Base-by-base conservation (phyloP, 2,888 invertebrate genomes). In the Micropterix aruncella region DNA sequence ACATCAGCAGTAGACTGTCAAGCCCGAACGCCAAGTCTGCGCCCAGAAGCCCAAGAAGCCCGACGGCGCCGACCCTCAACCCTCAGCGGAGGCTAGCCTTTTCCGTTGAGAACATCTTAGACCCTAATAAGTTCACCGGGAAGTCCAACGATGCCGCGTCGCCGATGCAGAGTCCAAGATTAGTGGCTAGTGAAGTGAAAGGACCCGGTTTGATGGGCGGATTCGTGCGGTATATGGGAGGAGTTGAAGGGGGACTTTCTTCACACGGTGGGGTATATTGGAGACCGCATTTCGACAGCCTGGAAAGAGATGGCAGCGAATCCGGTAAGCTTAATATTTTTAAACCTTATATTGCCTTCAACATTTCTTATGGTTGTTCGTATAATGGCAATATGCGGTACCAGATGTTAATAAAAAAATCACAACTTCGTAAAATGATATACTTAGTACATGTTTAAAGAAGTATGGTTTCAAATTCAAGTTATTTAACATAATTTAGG, bases 51-150 rank as follows among this genome's bases (percentile, higher is more conserved):
- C 48, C 48, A 2, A 41, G 43, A 27, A 43, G 45, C 19, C 44
- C 44, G 3, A 27, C 40, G 17, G 44, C 43, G 7, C 47, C 46
- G 5, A 47, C 48, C 41, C 37, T 50, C 39, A 50, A 50, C 40
- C 49, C 45, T 16, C 48, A 51, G 38, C 47, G 50, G 37, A 44
- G 50, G 37, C 36, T 90, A 50, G 87, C 90, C 15, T 91, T 91
- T 65, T 89, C 89, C 3, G 91, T 91, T 16, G 90, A 91, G 66
- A 91, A 91, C 58, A 91, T 91, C 51, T 66, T 91, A 52, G 90
- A 91, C 63, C 91, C 91, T 2, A 90, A 82, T 55, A 91, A 91
- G 67, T 91, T 91, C 61, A 90, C 89, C 18, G 89, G 89, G 19
- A 65, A 14, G 38, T 9, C 5, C 15, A 38, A 14, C 15, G 38